A percentile compares a stretch with the other conserved stretches of the same genome.
Conservation (phyloP, 1,140 invertebrate genomes). For the Mactra quadrangularis region DNA sequence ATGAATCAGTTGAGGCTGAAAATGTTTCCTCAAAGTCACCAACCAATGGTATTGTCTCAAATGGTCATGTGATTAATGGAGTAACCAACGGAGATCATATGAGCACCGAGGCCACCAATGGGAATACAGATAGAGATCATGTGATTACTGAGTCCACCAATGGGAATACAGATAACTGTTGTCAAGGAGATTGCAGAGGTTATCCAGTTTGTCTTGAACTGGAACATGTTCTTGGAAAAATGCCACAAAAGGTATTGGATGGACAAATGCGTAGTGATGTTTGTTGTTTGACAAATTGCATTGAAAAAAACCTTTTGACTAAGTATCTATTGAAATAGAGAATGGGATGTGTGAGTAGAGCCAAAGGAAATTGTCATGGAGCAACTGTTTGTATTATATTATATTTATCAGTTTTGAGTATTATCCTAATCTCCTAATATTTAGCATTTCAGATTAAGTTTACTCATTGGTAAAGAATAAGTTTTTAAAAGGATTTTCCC, state of each 20-base stretch:
- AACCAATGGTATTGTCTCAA: not conserved
- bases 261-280: too few relatives aligned
- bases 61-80: conserved; percentile 12
- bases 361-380: too few relatives aligned
- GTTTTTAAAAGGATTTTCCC: too few relatives aligned
- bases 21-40: not conserved
- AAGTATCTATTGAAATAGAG: too few relatives aligned
- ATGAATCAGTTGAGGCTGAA: not conserved
- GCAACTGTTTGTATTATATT: too few relatives aligned
- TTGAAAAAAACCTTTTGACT: too few relatives aligned
- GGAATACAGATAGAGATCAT: not conserved
- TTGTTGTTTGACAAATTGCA: not conserved
- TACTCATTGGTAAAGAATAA: too few relatives aligned
- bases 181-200: conserved; percentile 63
- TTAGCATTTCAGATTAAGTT: too few relatives aligned
- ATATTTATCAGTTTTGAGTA: too few relatives aligned
- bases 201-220: conserved; percentile 94
- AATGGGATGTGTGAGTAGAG: too few relatives aligned
- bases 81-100: conserved; percentile 3
- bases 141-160: conserved; percentile 1
- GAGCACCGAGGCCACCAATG: not conserved
- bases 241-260: conserved; percentile 90
- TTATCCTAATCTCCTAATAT: too few relatives aligned
- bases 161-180: not conserved
- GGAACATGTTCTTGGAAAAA: conserved; percentile 94